A percentile compares a stretch with the other conserved stretches of the same genome.
These are phyloP conservation scores for Heterodera filipjevi DNA, from an alignment of 2,888 invertebrate genomes.

Conservation along the genomic window DNA sequence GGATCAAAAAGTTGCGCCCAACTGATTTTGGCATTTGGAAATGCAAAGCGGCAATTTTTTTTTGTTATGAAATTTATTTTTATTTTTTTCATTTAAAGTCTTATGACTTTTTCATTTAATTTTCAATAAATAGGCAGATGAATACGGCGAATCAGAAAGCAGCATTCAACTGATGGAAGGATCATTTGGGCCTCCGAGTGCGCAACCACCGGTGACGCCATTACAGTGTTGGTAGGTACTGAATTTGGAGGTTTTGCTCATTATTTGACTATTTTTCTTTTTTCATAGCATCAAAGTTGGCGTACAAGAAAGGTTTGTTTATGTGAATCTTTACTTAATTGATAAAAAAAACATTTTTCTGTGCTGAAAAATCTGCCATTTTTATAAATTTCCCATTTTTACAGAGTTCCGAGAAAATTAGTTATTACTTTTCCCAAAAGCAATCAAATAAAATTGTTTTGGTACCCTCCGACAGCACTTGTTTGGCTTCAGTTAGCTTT, in stretches of 20 bases:
- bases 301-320: not conserved
- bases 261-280: not conserved
- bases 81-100: not conserved
- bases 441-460: too few relatives aligned
- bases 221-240: conserved; percentile 43
- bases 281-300: not conserved
- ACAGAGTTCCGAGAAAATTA: too few relatives aligned
- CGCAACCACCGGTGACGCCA: conserved; percentile 44
- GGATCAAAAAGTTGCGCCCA: conserved; percentile 38
- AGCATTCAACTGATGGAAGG: conserved; percentile 33
- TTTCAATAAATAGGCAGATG: conserved; percentile 33
- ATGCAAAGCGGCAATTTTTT: conserved; percentile 35
- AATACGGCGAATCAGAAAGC: conserved; percentile 40
- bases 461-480: too few relatives aligned
- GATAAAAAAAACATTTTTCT: conserved; percentile 11
- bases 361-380: conserved; percentile 35
- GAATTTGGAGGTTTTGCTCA: not conserved
- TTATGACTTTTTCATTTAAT: not conserved
- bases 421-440: too few relatives aligned
- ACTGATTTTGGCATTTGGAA: conserved; percentile 45
- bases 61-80: not conserved
- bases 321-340: not conserved
- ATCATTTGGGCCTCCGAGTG: conserved; percentile 16
- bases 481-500: too few relatives aligned
- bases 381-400: not conserved